Percentiles rank a stretch among this genome's conserved stretches.
Evolutionary conservation across 1,140 invertebrate species (phyloP).

Genomic region (Drosophila santomea): DNA sequence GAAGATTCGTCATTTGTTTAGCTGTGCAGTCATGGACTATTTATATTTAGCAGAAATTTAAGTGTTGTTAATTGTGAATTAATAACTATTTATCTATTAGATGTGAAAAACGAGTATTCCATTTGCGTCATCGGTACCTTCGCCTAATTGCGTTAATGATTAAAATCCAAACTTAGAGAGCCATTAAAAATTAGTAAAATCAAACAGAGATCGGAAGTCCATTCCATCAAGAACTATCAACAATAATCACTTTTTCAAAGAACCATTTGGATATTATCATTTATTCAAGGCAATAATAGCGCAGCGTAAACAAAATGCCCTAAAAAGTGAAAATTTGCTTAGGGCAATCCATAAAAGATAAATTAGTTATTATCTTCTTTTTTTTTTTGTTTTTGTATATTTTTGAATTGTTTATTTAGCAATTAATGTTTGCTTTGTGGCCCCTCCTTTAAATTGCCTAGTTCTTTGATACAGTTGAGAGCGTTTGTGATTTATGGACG

Average conservation of each 20-base stretch:
- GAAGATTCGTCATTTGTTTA: not conserved
- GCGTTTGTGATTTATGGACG: conserved; percentile 68
- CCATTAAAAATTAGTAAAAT: conserved; percentile 1
- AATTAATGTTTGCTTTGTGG: conserved; percentile 46
- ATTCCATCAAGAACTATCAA: conserved; percentile 19
- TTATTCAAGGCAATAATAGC: conserved; percentile 18
- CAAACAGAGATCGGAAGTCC: conserved; percentile 21
- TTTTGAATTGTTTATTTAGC: conserved; percentile 57
- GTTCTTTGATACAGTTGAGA: conserved; percentile 73
- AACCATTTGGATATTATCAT: conserved; percentile 28
- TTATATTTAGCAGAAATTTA: conserved; percentile 11
- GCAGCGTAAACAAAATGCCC: conserved; percentile 44
- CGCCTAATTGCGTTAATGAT: not conserved
- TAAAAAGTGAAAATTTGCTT: conserved; percentile 46
- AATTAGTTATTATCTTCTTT: conserved; percentile 37
- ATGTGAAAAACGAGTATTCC: conserved; percentile 3
- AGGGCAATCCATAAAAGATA: conserved; percentile 39
- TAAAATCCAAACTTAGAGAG: conserved; percentile 9
- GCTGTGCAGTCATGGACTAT: conserved; percentile 9
- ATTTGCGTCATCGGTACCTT: conserved; percentile 20
- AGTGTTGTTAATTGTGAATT: conserved; percentile 4
- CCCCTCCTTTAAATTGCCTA: conserved; percentile 42
- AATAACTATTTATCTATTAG: conserved; percentile 7
- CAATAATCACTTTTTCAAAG: conserved; percentile 21
- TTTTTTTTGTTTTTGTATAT: conserved; percentile 14